These are phyloP conservation scores for Threskiornis aethiopicus DNA, from an alignment of 2,797 vertebrate genomes.

Conservation along the genomic window DNA sequence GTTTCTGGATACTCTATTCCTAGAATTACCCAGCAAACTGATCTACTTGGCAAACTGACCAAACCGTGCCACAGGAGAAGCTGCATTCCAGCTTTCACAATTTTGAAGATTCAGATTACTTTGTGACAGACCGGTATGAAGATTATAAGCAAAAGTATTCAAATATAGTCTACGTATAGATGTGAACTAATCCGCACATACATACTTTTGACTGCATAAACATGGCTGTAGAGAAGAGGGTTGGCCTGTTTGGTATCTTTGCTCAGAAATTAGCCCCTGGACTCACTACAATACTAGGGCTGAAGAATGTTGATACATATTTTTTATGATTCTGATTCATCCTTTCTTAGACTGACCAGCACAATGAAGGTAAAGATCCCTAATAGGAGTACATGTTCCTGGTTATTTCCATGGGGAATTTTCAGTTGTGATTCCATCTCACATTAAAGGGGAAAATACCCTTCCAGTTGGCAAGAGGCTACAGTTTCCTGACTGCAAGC, in stretches of 20 bases:
- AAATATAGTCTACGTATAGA: not conserved
- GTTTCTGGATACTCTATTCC: not conserved
- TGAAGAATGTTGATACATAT: accelerated
- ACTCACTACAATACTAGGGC: not conserved
- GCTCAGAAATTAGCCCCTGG: not conserved
- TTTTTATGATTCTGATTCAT: not conserved
- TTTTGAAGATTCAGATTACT: not conserved
- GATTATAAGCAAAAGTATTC: not conserved
- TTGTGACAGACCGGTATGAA: not conserved
- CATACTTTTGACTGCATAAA: not conserved
- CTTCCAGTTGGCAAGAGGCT: not conserved
- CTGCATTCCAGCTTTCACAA: not conserved
- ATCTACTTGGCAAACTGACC: not conserved
- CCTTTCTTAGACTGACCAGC: not conserved
- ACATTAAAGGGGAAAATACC: not conserved
- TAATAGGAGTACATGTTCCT: not conserved
- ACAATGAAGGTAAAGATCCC: not conserved
- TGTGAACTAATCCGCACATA: not conserved
- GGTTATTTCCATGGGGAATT: not conserved
- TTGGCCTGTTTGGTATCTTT: not conserved
- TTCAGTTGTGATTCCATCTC: not conserved
- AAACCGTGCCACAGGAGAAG: not conserved
- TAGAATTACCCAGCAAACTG: not conserved
- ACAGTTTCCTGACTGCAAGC: not conserved
- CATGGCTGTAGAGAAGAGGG: not conserved